Evolutionary conservation across 2,797 vertebrate genomes (phyloP), one percentile per base, ranked within the genome.

Genomic region (Sandelia bainsii): DNA sequence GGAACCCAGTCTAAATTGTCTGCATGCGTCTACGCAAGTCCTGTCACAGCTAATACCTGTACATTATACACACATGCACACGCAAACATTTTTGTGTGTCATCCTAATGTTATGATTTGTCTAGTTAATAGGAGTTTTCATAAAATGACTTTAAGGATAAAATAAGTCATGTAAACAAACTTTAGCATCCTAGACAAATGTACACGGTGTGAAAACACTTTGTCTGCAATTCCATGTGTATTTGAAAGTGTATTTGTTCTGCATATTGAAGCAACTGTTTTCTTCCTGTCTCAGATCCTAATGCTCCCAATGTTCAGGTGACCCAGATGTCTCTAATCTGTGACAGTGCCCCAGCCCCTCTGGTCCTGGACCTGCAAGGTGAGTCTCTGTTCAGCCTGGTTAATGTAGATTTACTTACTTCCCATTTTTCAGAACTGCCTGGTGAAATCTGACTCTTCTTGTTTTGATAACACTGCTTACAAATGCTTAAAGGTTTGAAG

Each of bases 301-400:
- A 0, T 0, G 72, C 68, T 72, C 93, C 96, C n/a, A 99, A 98
- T 0, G 97, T 99, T 56, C 92, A 96, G 54, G 97, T 99, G 87
- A 99, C 95, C 46, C 94, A 94, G 70, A 93, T 99, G 91, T 95
- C 95, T 48, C 88, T 99, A 83, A 65, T 99, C 17, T 99, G 97
- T 8, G 83, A 95, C 11, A 67, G 78, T 0, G 94, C 97, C 46
- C 97, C 97, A 0, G 89, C 90, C 8, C 96, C 97, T 1, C 92
- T 99, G 85, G 88, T 96, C 72, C 93, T 99, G 86, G 96, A 99
- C 89, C 93, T 99, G 84, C 95, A 91, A 88, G 97, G 98, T 98
- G 88, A 95, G 95, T 83, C 52, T 6, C 10, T 13, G 7, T 42
- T 48, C 1, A 1, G 12, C 5, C 20, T 34, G 46, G 10, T 44